Evolutionary conservation across 1,140 invertebrate species (phyloP).

Genomic region (Micrasema longulum): DNA sequence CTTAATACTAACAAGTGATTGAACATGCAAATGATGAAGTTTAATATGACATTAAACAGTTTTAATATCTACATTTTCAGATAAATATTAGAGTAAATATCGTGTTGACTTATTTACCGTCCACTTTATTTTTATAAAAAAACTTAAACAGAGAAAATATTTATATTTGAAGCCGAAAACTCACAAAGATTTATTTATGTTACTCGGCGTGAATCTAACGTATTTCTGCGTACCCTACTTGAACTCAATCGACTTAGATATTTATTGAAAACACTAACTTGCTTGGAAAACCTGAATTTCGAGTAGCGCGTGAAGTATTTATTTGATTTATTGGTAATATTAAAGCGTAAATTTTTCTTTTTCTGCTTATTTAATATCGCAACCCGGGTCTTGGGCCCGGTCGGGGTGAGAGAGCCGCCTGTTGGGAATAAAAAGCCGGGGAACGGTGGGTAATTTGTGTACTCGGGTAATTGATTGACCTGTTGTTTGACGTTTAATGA

Average conservation of each 20-base stretch:
- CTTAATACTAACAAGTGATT: no score
- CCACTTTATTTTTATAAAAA: neutral
- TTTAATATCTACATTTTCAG: no score
- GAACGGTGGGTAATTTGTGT: slow-evolving; percentile 35
- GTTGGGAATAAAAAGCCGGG: slow-evolving; percentile 22
- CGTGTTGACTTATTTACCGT: neutral
- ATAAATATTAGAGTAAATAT: no score
- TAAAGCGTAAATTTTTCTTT: slow-evolving; percentile 1
- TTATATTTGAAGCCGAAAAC: no score
- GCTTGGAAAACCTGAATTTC: slow-evolving; percentile 17
- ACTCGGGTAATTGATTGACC: slow-evolving; percentile 42
- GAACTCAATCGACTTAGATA: neutral
- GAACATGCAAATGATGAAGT: no score
- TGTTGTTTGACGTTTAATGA: slow-evolving; percentile 44
- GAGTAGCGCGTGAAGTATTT: slow-evolving; percentile 14
- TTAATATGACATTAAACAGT: no score
- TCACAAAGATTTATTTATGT: no score
- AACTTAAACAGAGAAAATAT: no score
- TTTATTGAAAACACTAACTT: slow-evolving; percentile 14
- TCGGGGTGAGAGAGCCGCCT: slow-evolving; percentile 8
- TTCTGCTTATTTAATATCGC: slow-evolving; percentile 21
- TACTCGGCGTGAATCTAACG: no score
- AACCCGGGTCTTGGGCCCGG: neutral
- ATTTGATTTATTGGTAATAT: slow-evolving; percentile 27
- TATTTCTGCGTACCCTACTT: neutral